A percentile compares a stretch with the other conserved stretches of the same genome.
phyloP scores from a whole-genome alignment of 2,888 invertebrate genomes.

The Lamellibrachia columna region DNA sequence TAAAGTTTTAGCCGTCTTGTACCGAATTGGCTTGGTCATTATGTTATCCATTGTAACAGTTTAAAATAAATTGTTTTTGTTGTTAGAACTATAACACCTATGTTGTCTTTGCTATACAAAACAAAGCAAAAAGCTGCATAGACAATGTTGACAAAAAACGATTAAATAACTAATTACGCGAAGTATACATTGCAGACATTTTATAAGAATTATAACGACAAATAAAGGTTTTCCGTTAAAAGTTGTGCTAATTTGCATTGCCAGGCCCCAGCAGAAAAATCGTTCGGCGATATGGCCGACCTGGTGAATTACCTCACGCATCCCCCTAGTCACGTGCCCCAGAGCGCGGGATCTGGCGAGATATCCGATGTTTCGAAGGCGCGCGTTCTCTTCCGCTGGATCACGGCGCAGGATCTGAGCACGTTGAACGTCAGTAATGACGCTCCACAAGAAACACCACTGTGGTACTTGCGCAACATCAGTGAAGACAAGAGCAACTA shows the following conservation, averaged over 20 bases:
- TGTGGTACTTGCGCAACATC: not conserved
- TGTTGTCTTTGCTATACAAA: not conserved
- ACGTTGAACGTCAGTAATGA: not conserved
- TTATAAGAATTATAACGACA: not conserved
- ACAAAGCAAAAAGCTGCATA: not conserved
- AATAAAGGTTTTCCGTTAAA: not conserved
- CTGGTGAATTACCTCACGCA: not conserved
- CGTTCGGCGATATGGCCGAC: not conserved
- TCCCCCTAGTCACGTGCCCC: not conserved
- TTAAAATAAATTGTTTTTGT: not conserved
- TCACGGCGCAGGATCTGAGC: slow-evolving; percentile 9
- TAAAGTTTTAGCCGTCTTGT: not conserved
- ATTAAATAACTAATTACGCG: not conserved
- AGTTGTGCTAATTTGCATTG: not conserved
- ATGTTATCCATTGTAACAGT: not conserved
- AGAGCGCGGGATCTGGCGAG: slow-evolving; percentile 11
- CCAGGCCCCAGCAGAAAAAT: not conserved
- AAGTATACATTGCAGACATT: not conserved
- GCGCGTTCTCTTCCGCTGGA: not conserved
- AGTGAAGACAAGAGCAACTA: not conserved
- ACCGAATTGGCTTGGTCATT: too few species aligned
- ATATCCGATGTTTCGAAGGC: not conserved
- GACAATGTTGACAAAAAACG: not conserved
- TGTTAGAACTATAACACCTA: not conserved
- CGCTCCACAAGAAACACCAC: not conserved